Evolutionary conservation across 2,888 invertebrate genomes (phyloP), one percentile per base, ranked within the genome.

Genomic region (Andrena marginata): DNA sequence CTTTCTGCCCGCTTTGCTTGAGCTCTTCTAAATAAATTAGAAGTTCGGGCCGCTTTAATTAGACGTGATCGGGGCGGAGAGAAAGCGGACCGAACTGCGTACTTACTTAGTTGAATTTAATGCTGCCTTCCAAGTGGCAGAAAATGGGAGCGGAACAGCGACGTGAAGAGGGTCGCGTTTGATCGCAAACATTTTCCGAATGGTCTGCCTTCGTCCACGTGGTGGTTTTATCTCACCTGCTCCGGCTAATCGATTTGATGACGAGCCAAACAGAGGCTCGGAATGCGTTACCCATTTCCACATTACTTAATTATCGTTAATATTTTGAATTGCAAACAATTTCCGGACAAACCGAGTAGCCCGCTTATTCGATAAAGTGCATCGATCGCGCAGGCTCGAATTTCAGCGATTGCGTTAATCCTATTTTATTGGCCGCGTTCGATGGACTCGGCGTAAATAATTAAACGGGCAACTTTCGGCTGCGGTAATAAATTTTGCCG

Each of bases 71-170:
- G 8, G 26, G 29, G 56, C 35, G n/a, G 26, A 1, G 5, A 8
- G 35, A 65, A 74, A 56, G 72, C 62, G 51, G 60, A 73, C 64
- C 48, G 79, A 68, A 69, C 77, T 49, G 60, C 64, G 42, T 23
- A 13, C 8, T 4, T 51, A 60, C 73, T 42, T 42, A 42, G 83
- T 79, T 78, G 82, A 77, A 77, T 85, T 87, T 82, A 82, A 85
- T 67, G 77, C 64, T 23, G 54, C 20, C 20, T 51, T 60, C 29
- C 31, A 10, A 67, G 69, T 51, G 64, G 74, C 68, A 60, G 69
- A 56, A 78, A 73, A 72, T 60, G 82, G 65, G 76, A 76, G 69
- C 54, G 82, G 69, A 64, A 81, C 62, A 68, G 33, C 72, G 56
- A 51, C 2, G 63, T 59, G 56, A 59, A 77, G 70, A 33, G 63